A percentile compares a stretch with the other conserved stretches of the same genome.
Conservation (phyloP, 1,140 invertebrate species). For the Lordiphosa collinella region DNA sequence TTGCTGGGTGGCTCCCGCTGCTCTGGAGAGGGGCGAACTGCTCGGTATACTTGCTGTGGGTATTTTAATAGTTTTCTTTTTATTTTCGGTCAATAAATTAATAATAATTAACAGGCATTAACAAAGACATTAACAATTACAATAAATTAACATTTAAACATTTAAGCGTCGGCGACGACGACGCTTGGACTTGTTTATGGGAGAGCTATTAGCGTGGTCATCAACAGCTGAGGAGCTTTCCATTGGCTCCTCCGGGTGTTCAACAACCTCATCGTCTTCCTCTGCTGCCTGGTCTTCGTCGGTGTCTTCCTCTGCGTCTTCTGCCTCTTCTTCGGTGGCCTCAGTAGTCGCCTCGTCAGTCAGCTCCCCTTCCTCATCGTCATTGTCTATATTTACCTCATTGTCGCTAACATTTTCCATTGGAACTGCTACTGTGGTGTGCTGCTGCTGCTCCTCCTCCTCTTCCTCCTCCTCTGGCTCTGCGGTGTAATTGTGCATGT, state of each 20-base stretch:
- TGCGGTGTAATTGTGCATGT: slow-evolving; percentile 21
- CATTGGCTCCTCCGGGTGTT: not conserved
- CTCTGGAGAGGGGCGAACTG: too few relatives aligned
- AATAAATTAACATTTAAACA: slow-evolving; percentile 41
- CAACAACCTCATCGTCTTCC: not conserved
- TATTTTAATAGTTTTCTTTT: not conserved
- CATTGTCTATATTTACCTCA: slow-evolving; percentile 62
- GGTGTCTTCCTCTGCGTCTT: not conserved
- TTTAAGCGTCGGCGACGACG: slow-evolving; percentile 26
- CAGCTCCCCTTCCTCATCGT: slow-evolving; percentile 32
- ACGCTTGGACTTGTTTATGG: slow-evolving; percentile 20
- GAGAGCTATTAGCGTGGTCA: slow-evolving; percentile 28
- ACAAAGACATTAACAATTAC: slow-evolving; percentile 72
- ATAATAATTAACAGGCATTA: slow-evolving; percentile 69
- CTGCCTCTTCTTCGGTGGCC: not conserved
- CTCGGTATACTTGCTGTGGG: not conserved
- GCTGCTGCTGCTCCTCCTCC: slow-evolving; percentile 3
- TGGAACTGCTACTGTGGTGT: slow-evolving; percentile 30
- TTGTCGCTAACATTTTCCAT: slow-evolving; percentile 59
- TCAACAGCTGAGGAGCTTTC: slow-evolving; percentile 36
- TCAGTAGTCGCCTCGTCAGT: not conserved
- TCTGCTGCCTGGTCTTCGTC: not conserved
- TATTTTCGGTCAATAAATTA: slow-evolving; percentile 63
- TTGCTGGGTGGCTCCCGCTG: too few relatives aligned
- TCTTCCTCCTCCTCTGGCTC: slow-evolving; percentile 1